These are phyloP conservation scores for Folsomia candida DNA, from an alignment of 2,888 invertebrate genomes.

Conservation along the genomic window DNA sequence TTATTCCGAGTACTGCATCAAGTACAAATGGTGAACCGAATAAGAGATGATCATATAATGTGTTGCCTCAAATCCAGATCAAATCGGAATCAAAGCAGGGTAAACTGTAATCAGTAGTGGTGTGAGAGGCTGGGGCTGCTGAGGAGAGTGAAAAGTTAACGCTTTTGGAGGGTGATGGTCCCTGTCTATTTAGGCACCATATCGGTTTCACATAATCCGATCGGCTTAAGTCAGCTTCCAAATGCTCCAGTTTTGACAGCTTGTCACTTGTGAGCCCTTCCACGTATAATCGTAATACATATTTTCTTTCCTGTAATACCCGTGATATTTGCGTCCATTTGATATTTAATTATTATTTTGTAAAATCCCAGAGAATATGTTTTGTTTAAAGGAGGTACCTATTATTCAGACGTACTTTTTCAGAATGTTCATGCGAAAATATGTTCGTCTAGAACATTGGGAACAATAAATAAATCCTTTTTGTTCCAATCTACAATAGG, in stretches of 20 bases:
- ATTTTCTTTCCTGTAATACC: neutral
- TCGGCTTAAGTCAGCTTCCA: constrained; percentile 37
- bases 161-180: neutral
- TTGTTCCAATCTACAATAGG: no score
- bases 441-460: no score
- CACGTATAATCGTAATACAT: neutral
- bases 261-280: constrained; percentile 42
- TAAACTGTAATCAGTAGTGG: neutral
- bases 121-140: no score
- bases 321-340: neutral
- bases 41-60: constrained; percentile 3
- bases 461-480: no score
- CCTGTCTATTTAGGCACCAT: constrained; percentile 27
- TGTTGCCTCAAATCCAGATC: constrained; percentile 7
- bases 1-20: neutral
- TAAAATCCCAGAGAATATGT: no score
- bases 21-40: neutral
- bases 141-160: neutral
- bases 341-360: no score
- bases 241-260: constrained; percentile 45
- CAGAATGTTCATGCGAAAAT: no score
- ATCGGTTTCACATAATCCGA: constrained; percentile 48
- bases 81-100: neutral
- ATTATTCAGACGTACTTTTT: no score
- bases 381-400: no score